Percentiles rank a stretch among this genome's conserved stretches.
phyloP scores from a whole-genome alignment of 2,797 vertebrate genomes.

The Pseudopleuronectes americanus region DNA sequence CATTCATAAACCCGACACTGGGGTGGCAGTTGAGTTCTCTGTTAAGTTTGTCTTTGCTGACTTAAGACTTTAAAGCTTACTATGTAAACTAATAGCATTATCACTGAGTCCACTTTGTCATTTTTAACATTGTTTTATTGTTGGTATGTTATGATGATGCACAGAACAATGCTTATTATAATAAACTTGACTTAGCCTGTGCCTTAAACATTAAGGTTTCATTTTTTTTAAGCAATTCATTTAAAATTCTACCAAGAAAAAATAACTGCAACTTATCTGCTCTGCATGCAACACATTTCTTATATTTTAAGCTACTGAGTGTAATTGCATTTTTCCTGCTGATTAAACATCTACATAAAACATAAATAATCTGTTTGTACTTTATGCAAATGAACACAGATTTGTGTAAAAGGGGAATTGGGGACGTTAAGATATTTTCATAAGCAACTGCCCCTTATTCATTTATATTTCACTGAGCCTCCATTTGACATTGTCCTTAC shows the following conservation, averaged over 20 bases:
- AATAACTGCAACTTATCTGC: conserved; percentile 54
- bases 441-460: conserved; percentile 48
- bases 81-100: conserved; percentile 4
- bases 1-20: background rate
- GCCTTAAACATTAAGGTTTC: conserved; percentile 6
- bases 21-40: conserved; percentile 7
- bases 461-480: conserved; percentile 59
- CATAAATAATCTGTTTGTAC: conserved; percentile 53
- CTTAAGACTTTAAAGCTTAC: background rate
- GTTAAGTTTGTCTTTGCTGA: background rate
- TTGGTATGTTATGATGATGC: conserved; percentile 5
- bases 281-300: conserved; percentile 33
- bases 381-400: conserved; percentile 54
- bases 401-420: conserved; percentile 33
- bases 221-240: conserved; percentile 34
- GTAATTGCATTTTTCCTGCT: conserved; percentile 44
- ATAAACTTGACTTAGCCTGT: conserved; percentile 2
- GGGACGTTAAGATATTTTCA: conserved; percentile 58
- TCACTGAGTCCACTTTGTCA: background rate
- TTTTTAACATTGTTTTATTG: conserved; percentile 1
- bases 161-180: background rate
- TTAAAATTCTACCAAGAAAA: conserved; percentile 30
- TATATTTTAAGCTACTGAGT: conserved; percentile 43
- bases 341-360: conserved; percentile 52
- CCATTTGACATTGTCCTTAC: conserved; percentile 47